Conservation (phyloP, 2,113 vertebrate genomes). For the Syngnathus floridae region DNA sequence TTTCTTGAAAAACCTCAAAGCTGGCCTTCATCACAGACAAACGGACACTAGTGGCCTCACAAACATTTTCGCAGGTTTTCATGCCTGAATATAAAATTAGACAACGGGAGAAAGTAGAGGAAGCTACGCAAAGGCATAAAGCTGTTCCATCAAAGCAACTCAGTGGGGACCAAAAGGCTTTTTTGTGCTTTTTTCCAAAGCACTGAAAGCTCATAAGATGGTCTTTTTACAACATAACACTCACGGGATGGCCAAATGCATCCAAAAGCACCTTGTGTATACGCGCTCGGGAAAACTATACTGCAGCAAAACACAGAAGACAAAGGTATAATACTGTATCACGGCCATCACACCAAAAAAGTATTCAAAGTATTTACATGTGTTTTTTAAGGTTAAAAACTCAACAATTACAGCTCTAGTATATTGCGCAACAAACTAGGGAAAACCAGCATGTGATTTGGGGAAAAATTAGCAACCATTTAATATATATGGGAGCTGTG, state of each 20-base stretch:
- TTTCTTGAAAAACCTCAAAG: background rate
- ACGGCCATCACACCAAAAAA: background rate
- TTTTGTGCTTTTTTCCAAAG: conserved; percentile 8
- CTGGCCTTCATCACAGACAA: conserved; percentile 30
- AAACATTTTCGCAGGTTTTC: conserved; percentile 41
- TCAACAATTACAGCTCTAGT: too few species aligned
- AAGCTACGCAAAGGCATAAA: conserved; percentile 28
- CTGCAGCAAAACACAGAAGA: background rate
- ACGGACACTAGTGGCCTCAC: conserved; percentile 16
- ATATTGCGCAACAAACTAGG: too few species aligned
- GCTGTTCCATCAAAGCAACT: conserved; percentile 34
- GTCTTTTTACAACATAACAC: conserved; percentile 15
- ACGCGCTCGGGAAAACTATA: conserved; percentile 4
- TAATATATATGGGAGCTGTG: too few species aligned
- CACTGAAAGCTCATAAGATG: conserved; percentile 18
- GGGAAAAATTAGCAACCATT: too few species aligned
- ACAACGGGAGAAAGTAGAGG: conserved; percentile 20
- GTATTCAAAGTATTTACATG: background rate
- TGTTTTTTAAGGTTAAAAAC: too few species aligned
- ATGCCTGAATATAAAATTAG: conserved; percentile 27
- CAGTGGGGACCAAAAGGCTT: conserved; percentile 17
- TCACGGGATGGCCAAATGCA: background rate
- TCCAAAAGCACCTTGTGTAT: conserved; percentile 11
- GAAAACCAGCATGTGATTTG: too few species aligned
- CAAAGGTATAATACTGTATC: background rate